Percentiles rank a stretch among this genome's conserved stretches.
phyloP scores from a whole-genome alignment of 2,797 vertebrate species.

The Hirundo rustica region DNA sequence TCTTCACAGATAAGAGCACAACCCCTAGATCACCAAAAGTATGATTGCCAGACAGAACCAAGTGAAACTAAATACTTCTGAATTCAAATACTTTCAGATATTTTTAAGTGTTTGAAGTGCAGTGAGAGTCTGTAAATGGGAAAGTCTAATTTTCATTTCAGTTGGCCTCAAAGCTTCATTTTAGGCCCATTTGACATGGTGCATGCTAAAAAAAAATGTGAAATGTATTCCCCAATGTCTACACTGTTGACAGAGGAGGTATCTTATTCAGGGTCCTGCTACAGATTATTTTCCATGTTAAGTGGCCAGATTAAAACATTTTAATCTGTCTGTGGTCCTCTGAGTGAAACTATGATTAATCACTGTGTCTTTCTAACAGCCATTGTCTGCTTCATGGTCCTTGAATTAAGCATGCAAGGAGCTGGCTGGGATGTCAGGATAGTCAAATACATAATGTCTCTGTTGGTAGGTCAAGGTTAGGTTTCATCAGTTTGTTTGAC shows the following conservation, averaged over 20 bases:
- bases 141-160: not conserved
- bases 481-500: constrained; percentile 29
- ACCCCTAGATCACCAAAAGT: not conserved
- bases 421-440: not conserved
- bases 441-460: not conserved
- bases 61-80: not conserved
- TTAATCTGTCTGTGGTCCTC: not conserved
- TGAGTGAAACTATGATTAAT: not conserved
- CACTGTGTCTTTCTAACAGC: not conserved
- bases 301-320: constrained; percentile 3
- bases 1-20: not conserved
- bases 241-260: not conserved
- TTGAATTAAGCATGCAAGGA: not conserved
- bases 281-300: not conserved
- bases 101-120: not conserved
- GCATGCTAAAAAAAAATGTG: not conserved
- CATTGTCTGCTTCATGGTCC: not conserved
- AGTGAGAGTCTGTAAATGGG: not conserved
- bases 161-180: not conserved
- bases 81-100: not conserved
- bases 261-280: not conserved
- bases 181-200: not conserved
- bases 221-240: not conserved
- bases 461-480: constrained; percentile 13
- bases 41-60: not conserved